These are phyloP conservation scores for Epiblema foenella DNA, from an alignment of 2,888 invertebrate genomes.

Conservation along the genomic window DNA sequence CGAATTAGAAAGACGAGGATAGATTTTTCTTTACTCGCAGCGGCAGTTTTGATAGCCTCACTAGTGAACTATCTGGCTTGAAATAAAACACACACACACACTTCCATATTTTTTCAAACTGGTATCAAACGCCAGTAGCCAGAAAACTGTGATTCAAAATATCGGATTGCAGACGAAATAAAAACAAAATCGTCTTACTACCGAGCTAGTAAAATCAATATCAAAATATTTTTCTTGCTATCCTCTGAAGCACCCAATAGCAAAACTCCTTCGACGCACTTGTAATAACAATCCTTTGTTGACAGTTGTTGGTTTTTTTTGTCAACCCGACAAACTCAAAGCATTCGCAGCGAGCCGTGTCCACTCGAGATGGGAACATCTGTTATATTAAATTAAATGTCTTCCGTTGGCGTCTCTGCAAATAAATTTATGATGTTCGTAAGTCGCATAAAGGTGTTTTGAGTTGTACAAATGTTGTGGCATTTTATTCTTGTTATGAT, in stretches of 20 bases:
- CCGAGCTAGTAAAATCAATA: conserved; percentile 1
- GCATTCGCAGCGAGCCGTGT: conserved; percentile 70
- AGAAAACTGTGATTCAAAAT: neutral
- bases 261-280: conserved; percentile 74
- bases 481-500: conserved; percentile 28
- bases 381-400: conserved; percentile 77
- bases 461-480: conserved; percentile 37
- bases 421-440: conserved; percentile 59
- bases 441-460: conserved; percentile 43
- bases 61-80: too few relatives aligned
- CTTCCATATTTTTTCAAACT: neutral
- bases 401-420: conserved; percentile 60
- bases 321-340: conserved; percentile 70
- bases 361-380: conserved; percentile 72
- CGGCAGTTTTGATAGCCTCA: too few relatives aligned
- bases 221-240: conserved; percentile 7
- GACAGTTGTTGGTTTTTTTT: conserved; percentile 70
- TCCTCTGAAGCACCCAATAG: conserved; percentile 60
- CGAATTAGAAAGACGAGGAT: too few relatives aligned
- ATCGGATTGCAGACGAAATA: neutral
- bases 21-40: too few relatives aligned
- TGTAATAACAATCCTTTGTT: conserved; percentile 78
- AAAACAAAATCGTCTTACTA: neutral
- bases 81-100: too few relatives aligned
- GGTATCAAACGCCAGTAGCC: neutral